Evolutionary conservation across 2,797 vertebrate species (phyloP).

Genomic region (Moxostoma hubbsi): DNA sequence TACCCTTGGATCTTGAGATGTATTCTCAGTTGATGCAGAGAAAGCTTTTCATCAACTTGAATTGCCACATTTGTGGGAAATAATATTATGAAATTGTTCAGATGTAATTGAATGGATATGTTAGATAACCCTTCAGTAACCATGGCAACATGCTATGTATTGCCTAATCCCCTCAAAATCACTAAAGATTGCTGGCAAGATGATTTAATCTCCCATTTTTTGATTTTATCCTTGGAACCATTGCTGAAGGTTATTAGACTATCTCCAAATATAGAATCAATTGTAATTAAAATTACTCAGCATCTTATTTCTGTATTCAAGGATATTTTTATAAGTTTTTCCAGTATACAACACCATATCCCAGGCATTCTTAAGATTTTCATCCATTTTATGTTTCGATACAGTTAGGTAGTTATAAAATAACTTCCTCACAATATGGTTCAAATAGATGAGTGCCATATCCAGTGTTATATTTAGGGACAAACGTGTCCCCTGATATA

Average conservation of each 20-base stretch:
- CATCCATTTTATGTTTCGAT: not conserved
- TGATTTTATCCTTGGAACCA: not conserved
- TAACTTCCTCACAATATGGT: not conserved
- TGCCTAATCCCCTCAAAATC: not conserved
- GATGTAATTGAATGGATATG: constrained; percentile 1
- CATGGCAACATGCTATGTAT: constrained; percentile 4
- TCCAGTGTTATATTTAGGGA: too few species aligned
- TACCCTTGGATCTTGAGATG: not conserved
- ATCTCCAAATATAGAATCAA: constrained; percentile 2
- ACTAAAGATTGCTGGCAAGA: not conserved
- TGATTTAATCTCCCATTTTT: not conserved
- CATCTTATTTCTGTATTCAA: not conserved
- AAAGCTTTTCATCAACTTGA: not conserved
- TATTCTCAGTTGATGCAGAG: not conserved
- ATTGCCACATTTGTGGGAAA: not conserved
- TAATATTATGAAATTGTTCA: too few species aligned
- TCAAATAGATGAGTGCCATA: too few species aligned
- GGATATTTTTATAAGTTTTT: not conserved
- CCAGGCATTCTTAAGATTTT: not conserved
- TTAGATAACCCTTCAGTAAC: constrained; percentile 5
- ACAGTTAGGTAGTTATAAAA: not conserved
- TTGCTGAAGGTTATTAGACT: not conserved
- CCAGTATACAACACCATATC: not conserved
- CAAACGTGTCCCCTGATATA: too few species aligned
- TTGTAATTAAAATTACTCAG: not conserved